Base-by-base conservation (phyloP, 2,797 vertebrate genomes). In the Acanthurus leucopareius region DNA sequence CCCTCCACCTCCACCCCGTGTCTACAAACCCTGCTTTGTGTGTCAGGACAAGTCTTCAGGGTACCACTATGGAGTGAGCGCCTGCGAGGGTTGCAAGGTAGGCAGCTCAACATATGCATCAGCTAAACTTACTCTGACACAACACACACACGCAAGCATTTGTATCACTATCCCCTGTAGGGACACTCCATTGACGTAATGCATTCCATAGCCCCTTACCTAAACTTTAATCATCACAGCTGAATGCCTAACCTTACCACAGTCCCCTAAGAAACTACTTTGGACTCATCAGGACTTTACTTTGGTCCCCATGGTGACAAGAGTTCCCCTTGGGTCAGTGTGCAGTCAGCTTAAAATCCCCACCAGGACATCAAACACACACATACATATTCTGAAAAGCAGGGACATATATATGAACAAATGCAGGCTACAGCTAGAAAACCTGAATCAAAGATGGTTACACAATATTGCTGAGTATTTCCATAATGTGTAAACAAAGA, bases 21-120 rank as follows among this genome's bases (percentile, higher is more conserved):
- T 97, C 91, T 98, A 98, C 95, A 98, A 98, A 91, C 97, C 97
- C 82, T 98, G 97, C 94, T 98, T 98, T 82, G 97, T 98, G 38
- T 98, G 97, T 93, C 97, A 98, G 94, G 97, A 98, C 94, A 98
- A 98, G 86, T 98, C 97, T 59, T 98, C 97, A 0, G 97, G 97
- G 73, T 98, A 98, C 93, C 97, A 98, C 94, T 98, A 98, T 85
- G 97, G 97, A 75, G 97, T 98, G 95, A 98, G 97, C 73, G 97
- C 97, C 75, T 98, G 97, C 47, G 97, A 98, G 88, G 97, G 97
- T 61, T 98, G 97, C 84, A 98, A 98, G 97, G 97, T 98, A 92
- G 95, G 94, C 57, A 51, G 32, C 40, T 1, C 9, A 32, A 51
- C 51, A 14, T 8, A 2, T 4, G 17, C 22, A 2, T 35, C 9